phyloP scores from a whole-genome alignment of 2,797 vertebrate genomes.

The Pelodytes ibericus region DNA sequence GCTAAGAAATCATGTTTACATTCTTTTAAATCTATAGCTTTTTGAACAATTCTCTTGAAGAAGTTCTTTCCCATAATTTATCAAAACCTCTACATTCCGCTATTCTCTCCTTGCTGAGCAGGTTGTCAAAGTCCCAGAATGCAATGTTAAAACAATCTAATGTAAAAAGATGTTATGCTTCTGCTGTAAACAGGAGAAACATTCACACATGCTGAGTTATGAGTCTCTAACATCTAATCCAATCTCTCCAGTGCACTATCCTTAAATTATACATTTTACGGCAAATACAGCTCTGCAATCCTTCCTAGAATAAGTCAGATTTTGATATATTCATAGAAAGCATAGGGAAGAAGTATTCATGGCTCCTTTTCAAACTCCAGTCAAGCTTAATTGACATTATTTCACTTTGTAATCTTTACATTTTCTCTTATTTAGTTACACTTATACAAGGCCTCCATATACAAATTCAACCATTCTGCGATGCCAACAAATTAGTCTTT shows the following conservation, averaged over 20 bases:
- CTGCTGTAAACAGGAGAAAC: constrained; percentile 3
- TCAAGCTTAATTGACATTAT: neutral
- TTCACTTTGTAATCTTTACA: too few relatives aligned
- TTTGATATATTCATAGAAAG: neutral
- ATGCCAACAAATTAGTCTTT: too few relatives aligned
- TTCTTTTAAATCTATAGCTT: too few relatives aligned
- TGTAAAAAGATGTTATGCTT: neutral
- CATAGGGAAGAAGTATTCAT: neutral
- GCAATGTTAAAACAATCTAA: constrained; percentile 2
- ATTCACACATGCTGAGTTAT: constrained; percentile 14
- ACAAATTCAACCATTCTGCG: too few relatives aligned
- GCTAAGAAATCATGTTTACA: too few relatives aligned
- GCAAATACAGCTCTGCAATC: constrained; percentile 1
- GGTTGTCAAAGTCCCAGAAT: neutral
- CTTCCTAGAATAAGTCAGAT: constrained; percentile 1
- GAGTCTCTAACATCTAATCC: constrained; percentile 13
- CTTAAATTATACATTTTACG: constrained; percentile 28
- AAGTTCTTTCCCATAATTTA: neutral
- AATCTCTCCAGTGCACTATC: constrained; percentile 4
- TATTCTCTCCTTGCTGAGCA: neutral
- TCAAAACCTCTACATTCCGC: neutral
- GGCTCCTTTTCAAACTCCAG: too few relatives aligned
- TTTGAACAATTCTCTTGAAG: neutral
- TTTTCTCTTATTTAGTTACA: too few relatives aligned
- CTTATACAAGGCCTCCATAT: too few relatives aligned